These are phyloP conservation scores for Zosterops lateralis DNA, from an alignment of 2,113 vertebrate species.

Conservation along the genomic window DNA sequence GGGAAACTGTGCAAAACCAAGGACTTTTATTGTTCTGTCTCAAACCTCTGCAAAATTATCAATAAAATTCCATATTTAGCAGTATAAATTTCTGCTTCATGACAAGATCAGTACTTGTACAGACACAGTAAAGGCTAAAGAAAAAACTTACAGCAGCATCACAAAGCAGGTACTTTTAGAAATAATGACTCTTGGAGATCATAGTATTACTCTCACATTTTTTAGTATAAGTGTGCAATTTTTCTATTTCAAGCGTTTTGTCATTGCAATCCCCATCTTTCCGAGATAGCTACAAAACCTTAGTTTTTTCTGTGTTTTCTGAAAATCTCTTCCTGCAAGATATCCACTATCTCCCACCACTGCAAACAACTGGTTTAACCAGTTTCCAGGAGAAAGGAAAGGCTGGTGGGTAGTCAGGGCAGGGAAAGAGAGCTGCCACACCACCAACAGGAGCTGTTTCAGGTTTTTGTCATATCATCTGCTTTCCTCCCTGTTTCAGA, in stretches of 20 bases:
- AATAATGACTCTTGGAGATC: not conserved
- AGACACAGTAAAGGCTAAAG: not conserved
- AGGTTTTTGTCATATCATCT: not conserved
- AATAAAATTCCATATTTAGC: not conserved
- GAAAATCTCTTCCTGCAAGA: not conserved
- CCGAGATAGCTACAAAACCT: not conserved
- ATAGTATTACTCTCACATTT: not conserved
- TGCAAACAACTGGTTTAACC: not conserved
- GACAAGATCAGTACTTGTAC: not conserved
- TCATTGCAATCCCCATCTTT: not conserved
- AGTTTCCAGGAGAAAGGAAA: not conserved
- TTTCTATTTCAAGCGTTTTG: not conserved
- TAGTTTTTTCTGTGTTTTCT: not conserved
- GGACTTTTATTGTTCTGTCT: not conserved
- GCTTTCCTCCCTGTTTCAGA: not conserved
- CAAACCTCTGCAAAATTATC: not conserved
- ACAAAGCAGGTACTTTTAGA: not conserved
- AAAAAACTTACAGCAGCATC: not conserved
- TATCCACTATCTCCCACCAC: fast-evolving
- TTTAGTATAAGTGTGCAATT: not conserved
- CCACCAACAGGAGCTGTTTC: not conserved
- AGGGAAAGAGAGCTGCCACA: not conserved
- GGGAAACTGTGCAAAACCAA: not conserved
- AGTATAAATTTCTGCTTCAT: not conserved
- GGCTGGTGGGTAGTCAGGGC: not conserved